Base-by-base conservation (phyloP, 2,888 invertebrate genomes). In the Hirtodrosophila duncani region DNA sequence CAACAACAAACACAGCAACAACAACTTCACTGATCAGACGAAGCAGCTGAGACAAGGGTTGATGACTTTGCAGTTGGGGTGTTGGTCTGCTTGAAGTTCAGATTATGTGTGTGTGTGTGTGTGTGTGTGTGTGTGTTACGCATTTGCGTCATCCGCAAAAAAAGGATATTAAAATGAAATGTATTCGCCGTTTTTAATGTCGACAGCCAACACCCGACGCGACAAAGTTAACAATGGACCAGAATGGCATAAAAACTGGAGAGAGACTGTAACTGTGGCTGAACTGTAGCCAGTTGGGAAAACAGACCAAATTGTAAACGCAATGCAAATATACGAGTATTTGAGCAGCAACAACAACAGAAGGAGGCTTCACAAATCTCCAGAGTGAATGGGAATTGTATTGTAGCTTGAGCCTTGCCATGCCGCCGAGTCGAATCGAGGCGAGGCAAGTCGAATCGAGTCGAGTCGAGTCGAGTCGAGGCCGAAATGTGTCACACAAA, bases 161-260 rank as follows among this genome's bases (percentile, higher is more conserved):
- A 65, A 67, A 49, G 62, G 58, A 67, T 72, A 77, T 72, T 71
- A 65, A 74, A 74, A 72, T 72, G 62, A 74, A 80, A 77, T 80
- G 78, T 68, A 66, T 68, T 50, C 36, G 59, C 56, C 77, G 60
- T 50, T 67, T 60, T 66, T 53, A 67, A 67, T 67, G 77, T 67
- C 52, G 45, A 41, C 36, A 66, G 44, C 69, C 68, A 33, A 59
- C 48, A 45, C 36, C 33, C 53, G 8, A 37, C 31, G 51, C 71
- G 51, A 60, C 59, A 67, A 48, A 64, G 58, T 58, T 58, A 50
- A 55, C 67, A 51, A 49, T 52, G 56, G 26, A 36, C 52, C 39
- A 39, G 26, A 26, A 24, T 23, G 34, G 11, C 18, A 33, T 11
- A 26, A 31, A 33, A 33, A 46, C 26, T 20, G 37, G 37, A 34